Percentiles rank a stretch among this genome's conserved stretches.
Conservation (phyloP, 2,113 vertebrate species). For the Thamnophis sirtalis region DNA sequence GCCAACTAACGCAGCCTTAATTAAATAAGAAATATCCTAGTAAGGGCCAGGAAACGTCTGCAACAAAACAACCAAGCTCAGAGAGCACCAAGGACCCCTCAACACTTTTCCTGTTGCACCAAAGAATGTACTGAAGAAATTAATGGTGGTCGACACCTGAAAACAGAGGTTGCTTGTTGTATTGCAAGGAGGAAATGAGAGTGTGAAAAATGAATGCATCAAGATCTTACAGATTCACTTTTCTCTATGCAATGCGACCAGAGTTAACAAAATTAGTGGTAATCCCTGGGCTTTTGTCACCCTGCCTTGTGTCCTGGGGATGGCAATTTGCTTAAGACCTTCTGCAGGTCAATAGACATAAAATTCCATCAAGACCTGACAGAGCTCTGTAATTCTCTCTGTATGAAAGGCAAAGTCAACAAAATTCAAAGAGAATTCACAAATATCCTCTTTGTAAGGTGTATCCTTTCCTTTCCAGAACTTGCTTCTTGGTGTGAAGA, state of each 20-base stretch:
- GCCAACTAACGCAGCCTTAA: too few species aligned
- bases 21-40: too few species aligned
- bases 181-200: background rate
- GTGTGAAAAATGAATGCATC: background rate
- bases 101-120: background rate
- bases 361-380: slow-evolving; percentile 21
- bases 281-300: background rate
- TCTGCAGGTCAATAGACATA: slow-evolving; percentile 43
- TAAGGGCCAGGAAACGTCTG: too few species aligned
- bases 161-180: background rate
- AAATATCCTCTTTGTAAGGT: slow-evolving; percentile 8
- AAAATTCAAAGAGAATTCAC: slow-evolving; percentile 6
- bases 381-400: background rate
- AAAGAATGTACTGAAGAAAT: background rate
- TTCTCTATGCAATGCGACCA: slow-evolving; percentile 49
- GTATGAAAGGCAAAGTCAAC: slow-evolving; percentile 24
- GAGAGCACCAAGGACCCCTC: too few species aligned
- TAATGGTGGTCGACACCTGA: background rate
- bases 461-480: background rate
- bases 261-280: background rate
- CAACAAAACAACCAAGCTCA: too few species aligned
- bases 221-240: background rate
- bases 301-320: accelerated
- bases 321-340: slow-evolving; percentile 36
- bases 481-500: background rate